These are phyloP conservation scores for Ochotona princeps DNA, from an alignment of 2,113 vertebrate species.

Conservation along the genomic window DNA sequence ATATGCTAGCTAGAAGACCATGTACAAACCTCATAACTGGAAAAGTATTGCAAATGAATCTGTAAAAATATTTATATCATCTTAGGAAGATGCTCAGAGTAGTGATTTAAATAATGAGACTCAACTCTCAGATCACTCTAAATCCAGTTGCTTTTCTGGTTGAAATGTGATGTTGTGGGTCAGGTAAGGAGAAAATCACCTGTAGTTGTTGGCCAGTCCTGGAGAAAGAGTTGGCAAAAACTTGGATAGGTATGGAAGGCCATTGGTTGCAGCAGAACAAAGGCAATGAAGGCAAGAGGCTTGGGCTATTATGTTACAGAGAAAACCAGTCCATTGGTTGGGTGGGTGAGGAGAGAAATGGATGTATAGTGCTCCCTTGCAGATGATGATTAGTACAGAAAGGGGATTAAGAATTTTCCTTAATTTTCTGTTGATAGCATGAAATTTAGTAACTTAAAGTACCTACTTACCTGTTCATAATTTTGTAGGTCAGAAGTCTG, in stretches of 20 bases:
- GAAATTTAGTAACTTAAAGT: not conserved
- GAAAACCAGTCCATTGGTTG: not conserved
- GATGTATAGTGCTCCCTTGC: too few relatives aligned
- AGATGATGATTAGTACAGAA: not conserved
- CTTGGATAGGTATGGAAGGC: not conserved
- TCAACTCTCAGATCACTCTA: not conserved
- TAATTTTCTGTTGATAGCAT: not conserved
- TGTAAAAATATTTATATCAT: conserved; percentile 56
- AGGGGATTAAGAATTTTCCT: not conserved
- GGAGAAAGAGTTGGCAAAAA: not conserved
- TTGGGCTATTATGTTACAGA: not conserved
- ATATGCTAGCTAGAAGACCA: not conserved
- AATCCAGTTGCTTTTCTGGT: not conserved
- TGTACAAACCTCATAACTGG: conserved; percentile 20
- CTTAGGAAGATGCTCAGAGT: conserved; percentile 41
- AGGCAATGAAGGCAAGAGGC: not conserved
- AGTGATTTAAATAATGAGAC: conserved; percentile 41
- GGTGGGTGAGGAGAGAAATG: not conserved
- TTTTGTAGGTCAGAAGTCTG: not conserved
- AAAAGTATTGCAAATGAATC: not conserved
- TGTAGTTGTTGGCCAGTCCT: not conserved
- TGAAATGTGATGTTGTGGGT: not conserved
- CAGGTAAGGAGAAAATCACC: not conserved
- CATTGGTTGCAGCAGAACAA: not conserved
- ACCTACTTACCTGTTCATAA: not conserved